Evolutionary conservation across 2,113 vertebrate genomes (phyloP).

Genomic region (Willisornis vidua): DNA sequence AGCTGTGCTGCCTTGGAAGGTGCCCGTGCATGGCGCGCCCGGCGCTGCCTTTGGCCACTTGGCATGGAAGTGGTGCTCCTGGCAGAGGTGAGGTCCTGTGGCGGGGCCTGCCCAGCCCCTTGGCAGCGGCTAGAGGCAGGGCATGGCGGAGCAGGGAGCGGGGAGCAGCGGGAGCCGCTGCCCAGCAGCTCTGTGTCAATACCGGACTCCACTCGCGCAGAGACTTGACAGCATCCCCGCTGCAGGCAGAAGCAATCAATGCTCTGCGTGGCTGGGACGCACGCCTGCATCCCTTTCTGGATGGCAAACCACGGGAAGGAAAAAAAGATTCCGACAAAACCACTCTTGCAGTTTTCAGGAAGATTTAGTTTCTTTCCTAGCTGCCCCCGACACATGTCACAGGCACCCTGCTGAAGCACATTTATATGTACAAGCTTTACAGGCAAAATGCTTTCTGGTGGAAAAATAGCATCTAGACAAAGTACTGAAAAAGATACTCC

Average conservation of each 20-base stretch:
- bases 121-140: slow-evolving; percentile 71
- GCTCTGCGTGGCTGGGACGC: slow-evolving; percentile 80
- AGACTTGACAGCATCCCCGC: slow-evolving; percentile 85
- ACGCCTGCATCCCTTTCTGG: slow-evolving; percentile 64
- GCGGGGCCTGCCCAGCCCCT: slow-evolving; percentile 51
- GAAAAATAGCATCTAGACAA: slow-evolving; percentile 9
- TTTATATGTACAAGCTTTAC: not conserved
- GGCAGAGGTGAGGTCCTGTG: slow-evolving; percentile 24
- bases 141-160: slow-evolving; percentile 63
- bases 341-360: not conserved
- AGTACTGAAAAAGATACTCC: not conserved
- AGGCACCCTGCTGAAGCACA: not conserved
- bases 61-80: slow-evolving; percentile 37
- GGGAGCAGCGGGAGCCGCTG: slow-evolving; percentile 73
- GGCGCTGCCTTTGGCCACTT: slow-evolving; percentile 30
- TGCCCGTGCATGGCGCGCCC: slow-evolving; percentile 78
- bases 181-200: slow-evolving; percentile 83
- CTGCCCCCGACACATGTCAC: not conserved
- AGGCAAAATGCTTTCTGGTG: not conserved
- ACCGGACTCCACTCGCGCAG: slow-evolving; percentile 84
- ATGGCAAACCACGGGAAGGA: not conserved
- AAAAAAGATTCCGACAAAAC: not conserved
- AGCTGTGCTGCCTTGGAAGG: slow-evolving; percentile 82
- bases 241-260: slow-evolving; percentile 89
- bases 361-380: not conserved